Conservation (phyloP, 2,113 vertebrate genomes). For the Trachemys scripta region DNA sequence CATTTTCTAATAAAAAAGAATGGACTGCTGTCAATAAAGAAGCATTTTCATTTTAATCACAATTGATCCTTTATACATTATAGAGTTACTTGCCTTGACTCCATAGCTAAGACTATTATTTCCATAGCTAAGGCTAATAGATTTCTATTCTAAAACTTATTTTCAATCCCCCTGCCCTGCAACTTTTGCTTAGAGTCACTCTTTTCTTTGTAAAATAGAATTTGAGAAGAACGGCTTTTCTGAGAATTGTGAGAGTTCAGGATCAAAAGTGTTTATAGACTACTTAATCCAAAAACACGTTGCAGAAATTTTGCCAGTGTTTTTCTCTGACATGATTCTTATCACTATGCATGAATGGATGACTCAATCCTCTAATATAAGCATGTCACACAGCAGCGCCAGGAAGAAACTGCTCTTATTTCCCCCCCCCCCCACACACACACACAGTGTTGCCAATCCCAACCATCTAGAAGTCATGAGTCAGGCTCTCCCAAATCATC, state of each 20-base stretch:
- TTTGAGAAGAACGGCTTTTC: background rate
- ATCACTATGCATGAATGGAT: background rate
- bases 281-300: background rate
- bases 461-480: background rate
- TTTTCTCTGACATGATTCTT: background rate
- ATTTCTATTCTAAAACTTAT: background rate
- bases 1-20: background rate
- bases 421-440: accelerated
- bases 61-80: background rate
- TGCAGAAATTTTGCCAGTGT: background rate
- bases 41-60: background rate
- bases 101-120: background rate
- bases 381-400: background rate
- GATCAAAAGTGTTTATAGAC: background rate
- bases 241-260: background rate
- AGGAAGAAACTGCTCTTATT: background rate
- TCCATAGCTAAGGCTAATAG: background rate
- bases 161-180: background rate
- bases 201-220: background rate
- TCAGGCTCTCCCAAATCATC: background rate
- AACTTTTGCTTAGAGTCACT: background rate
- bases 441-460: background rate
- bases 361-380: background rate
- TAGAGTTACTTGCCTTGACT: background rate
- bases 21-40: background rate